Percentiles rank a stretch among this genome's conserved stretches.
Conservation (phyloP, 2,113 vertebrate genomes). For the Empidonax alnorum region DNA sequence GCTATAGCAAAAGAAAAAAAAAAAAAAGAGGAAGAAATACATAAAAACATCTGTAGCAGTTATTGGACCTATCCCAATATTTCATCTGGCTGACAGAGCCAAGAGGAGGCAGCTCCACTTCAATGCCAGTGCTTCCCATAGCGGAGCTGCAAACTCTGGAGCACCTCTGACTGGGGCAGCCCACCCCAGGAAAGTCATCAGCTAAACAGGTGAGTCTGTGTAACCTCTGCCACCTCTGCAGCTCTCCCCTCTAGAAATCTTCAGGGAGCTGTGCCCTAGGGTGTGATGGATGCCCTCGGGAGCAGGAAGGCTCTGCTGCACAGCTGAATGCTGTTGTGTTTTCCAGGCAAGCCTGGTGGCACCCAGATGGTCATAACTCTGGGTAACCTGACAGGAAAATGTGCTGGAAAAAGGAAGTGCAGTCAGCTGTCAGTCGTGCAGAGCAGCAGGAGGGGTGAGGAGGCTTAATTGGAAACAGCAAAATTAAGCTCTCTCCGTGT, state of each 20-base stretch:
- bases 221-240: rapidly evolving
- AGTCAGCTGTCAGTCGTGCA: neutral
- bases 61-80: neutral
- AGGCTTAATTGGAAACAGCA: neutral
- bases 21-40: rapidly evolving
- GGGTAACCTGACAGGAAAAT: neutral
- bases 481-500: neutral
- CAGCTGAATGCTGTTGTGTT: neutral
- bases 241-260: neutral
- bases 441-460: neutral
- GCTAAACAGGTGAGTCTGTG: neutral
- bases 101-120: neutral
- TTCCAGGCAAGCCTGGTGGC: neutral
- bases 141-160: neutral
- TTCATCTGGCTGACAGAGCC: neutral
- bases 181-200: neutral
- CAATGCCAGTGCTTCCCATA: rapidly evolving
- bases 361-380: neutral
- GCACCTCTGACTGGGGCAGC: neutral
- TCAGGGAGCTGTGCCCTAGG: neutral
- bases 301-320: neutral
- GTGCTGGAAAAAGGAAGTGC: neutral
- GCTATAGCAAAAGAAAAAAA: neutral
- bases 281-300: neutral
- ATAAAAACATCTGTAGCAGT: neutral